phyloP scores from a whole-genome alignment of 2,888 invertebrate species.

The Pyrochroa serraticornis region DNA sequence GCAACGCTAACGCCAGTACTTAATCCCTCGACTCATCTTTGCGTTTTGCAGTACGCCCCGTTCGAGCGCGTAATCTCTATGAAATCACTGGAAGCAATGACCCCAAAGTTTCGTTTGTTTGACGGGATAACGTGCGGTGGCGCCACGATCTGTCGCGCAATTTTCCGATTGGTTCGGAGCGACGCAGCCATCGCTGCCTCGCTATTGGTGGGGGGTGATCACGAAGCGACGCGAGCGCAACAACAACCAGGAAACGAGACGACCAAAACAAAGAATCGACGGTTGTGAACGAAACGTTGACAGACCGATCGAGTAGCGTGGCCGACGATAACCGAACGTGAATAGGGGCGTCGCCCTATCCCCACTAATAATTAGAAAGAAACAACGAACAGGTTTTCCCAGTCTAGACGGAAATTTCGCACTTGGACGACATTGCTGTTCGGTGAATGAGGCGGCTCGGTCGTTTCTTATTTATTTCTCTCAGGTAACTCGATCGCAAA shows the following conservation, averaged over 20 bases:
- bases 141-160: no score
- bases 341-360: slow-evolving; percentile 4
- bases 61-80: slow-evolving; percentile 9
- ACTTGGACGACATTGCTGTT: slow-evolving; percentile 17
- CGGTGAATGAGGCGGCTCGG: slow-evolving; percentile 17
- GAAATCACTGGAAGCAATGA: slow-evolving; percentile 23
- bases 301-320: background rate
- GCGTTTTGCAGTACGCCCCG: no score
- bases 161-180: no score
- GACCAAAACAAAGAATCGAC: no score
- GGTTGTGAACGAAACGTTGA: background rate
- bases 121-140: no score
- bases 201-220: no score
- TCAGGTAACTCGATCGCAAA: no score
- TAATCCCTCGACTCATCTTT: no score
- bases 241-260: no score
- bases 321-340: background rate
- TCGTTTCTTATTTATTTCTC: slow-evolving; percentile 1
- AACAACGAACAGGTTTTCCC: slow-evolving; percentile 8
- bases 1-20: no score
- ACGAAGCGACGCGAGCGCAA: no score
- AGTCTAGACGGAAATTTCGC: slow-evolving; percentile 14
- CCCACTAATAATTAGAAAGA: slow-evolving; percentile 7
- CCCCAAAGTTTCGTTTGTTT: background rate
- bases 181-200: no score